phyloP scores from a whole-genome alignment of 53 echinoderm and acorn worm genomes.

The Henricia sp. region DNA sequence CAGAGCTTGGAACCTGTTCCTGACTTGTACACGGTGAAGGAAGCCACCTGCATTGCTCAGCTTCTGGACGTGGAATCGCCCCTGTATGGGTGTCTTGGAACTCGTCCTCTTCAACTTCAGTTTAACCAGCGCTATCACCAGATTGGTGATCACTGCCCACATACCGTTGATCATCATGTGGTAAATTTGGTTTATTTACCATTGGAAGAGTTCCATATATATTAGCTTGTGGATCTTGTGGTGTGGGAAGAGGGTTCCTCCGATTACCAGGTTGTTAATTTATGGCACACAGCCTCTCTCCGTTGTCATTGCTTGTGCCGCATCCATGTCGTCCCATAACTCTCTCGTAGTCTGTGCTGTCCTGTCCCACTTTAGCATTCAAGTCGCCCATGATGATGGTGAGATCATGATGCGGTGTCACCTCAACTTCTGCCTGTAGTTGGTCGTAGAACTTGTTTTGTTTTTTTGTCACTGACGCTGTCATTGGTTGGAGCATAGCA shows the following conservation, averaged over 20 bases:
- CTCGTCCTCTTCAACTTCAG: slow-evolving; percentile 49
- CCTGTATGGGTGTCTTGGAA: too few species aligned
- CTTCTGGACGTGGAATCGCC: too few species aligned
- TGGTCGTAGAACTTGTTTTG: slow-evolving; percentile 67
- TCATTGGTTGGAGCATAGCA: slow-evolving; percentile 70
- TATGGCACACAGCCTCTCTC: slow-evolving; percentile 48
- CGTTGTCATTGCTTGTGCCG: slow-evolving; percentile 65
- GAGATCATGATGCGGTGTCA: slow-evolving; percentile 56
- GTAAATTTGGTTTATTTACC: slow-evolving; percentile 68
- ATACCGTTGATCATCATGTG: slow-evolving; percentile 64
- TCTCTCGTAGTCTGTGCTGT: slow-evolving; percentile 56
- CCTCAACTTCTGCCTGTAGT: slow-evolving; percentile 50
- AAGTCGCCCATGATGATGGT: slow-evolving; percentile 64
- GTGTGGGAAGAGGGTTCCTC: slow-evolving; percentile 64
- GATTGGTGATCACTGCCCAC: slow-evolving; percentile 63
- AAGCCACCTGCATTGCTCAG: too few species aligned
- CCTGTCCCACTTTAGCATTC: slow-evolving; percentile 71
- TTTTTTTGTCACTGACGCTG: too few species aligned
- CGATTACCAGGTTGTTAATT: slow-evolving; percentile 61
- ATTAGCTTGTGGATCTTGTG: slow-evolving; percentile 60
- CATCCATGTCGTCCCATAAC: slow-evolving; percentile 65
- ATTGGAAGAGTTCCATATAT: too few species aligned
- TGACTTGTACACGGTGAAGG: too few species aligned
- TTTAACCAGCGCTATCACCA: slow-evolving; percentile 33
- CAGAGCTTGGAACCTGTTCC: slow-evolving; percentile 51